These are phyloP conservation scores for Threskiornis aethiopicus DNA, from an alignment of 2,797 vertebrate species.

Conservation along the genomic window DNA sequence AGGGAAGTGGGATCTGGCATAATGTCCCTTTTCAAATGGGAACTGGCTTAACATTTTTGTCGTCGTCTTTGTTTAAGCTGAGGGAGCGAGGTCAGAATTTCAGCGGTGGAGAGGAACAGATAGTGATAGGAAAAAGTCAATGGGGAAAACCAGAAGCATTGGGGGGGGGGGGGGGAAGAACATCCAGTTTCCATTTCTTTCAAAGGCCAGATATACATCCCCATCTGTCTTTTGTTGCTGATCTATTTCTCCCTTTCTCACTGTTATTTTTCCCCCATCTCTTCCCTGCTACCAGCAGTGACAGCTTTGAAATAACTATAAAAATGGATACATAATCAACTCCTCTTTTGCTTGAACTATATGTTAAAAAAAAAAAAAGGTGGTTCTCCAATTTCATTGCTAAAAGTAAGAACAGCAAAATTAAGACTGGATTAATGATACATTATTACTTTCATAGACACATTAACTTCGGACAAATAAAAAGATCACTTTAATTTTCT, in stretches of 20 bases:
- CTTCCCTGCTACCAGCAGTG: neutral
- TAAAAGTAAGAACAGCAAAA: neutral
- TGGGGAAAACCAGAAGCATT: neutral
- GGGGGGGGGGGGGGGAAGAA: neutral
- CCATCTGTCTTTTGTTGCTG: neutral
- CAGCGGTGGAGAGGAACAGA: neutral
- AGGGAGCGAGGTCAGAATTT: neutral
- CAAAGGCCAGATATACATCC: neutral
- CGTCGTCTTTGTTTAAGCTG: neutral
- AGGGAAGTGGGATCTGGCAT: neutral
- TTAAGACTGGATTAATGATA: neutral
- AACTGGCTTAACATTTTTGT: neutral
- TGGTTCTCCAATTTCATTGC: neutral
- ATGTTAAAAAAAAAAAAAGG: neutral
- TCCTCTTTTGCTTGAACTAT: neutral
- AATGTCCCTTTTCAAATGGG: neutral
- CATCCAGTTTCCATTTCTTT: constrained; percentile 21
- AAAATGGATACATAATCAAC: neutral
- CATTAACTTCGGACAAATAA: neutral
- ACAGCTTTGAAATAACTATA: neutral
- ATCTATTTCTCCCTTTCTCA: neutral
- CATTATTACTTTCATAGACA: neutral
- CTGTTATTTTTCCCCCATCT: neutral
- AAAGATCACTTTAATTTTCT: neutral
- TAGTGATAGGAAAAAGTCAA: constrained; percentile 1